A percentile compares a stretch with the other conserved stretches of the same genome.
Conservation (phyloP, 2,113 vertebrate genomes). For the Capreolus pygargus region DNA sequence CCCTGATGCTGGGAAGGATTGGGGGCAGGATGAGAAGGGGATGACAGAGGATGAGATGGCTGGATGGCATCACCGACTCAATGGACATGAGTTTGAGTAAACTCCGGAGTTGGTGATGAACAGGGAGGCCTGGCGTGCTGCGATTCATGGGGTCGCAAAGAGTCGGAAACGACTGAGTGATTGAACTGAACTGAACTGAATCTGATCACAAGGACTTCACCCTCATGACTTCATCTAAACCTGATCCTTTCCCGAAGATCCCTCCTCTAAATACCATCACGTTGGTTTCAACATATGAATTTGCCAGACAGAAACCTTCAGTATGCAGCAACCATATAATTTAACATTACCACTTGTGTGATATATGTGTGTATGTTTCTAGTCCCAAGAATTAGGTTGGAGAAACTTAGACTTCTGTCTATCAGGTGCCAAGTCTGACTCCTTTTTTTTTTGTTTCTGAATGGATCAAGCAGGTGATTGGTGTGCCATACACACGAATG, state of each 20-base stretch:
- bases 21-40: no score
- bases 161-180: no score
- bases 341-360: neutral
- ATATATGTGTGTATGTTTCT: neutral
- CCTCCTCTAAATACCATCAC: neutral
- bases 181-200: no score
- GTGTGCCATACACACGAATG: neutral
- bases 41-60: no score
- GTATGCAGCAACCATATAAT: neutral
- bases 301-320: neutral
- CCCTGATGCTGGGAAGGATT: no score
- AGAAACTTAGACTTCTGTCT: neutral
- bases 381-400: neutral
- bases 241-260: neutral
- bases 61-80: no score
- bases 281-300: neutral
- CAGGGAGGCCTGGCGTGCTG: no score
- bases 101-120: no score
- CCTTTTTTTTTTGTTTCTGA: neutral
- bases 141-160: no score
- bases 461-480: neutral
- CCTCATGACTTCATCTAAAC: neutral
- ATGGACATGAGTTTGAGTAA: no score
- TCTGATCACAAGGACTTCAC: neutral
- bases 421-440: neutral